phyloP scores from a whole-genome alignment of 2,113 vertebrate genomes.

The Ranitomeya imitator region DNA sequence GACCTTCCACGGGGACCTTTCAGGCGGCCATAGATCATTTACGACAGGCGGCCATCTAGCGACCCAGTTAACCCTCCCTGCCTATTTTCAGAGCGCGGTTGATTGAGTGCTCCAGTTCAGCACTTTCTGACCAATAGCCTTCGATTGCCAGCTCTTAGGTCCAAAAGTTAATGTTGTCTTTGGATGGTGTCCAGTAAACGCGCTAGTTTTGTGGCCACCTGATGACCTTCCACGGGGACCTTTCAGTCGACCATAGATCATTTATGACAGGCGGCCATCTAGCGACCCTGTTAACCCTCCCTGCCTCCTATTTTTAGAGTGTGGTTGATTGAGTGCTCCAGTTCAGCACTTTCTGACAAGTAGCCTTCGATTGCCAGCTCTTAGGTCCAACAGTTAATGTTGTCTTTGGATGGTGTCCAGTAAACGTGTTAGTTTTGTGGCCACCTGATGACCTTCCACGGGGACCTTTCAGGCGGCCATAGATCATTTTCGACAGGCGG shows the following conservation, averaged over 20 bases:
- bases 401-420: background rate
- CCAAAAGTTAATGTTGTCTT: background rate
- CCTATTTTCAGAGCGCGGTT: background rate
- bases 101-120: background rate
- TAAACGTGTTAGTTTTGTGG: background rate
- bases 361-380: background rate
- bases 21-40: background rate
- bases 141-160: background rate
- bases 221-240: slow-evolving; percentile 16
- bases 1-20: slow-evolving; percentile 14
- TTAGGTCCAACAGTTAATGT: background rate
- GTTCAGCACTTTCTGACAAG: background rate
- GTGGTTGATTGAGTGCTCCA: background rate
- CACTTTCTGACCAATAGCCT: background rate
- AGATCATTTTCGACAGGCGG: background rate
- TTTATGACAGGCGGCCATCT: background rate
- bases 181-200: background rate
- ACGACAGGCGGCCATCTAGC: background rate
- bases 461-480: background rate
- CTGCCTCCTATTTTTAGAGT: background rate
- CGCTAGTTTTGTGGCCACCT: slow-evolving; percentile 5
- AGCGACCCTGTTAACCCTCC: background rate
- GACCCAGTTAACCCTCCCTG: background rate
- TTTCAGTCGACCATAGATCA: slow-evolving; percentile 4
- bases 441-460: slow-evolving; percentile 32